Evolutionary conservation across 1,140 invertebrate species (phyloP).

Genomic region (Drosophila virilis): DNA sequence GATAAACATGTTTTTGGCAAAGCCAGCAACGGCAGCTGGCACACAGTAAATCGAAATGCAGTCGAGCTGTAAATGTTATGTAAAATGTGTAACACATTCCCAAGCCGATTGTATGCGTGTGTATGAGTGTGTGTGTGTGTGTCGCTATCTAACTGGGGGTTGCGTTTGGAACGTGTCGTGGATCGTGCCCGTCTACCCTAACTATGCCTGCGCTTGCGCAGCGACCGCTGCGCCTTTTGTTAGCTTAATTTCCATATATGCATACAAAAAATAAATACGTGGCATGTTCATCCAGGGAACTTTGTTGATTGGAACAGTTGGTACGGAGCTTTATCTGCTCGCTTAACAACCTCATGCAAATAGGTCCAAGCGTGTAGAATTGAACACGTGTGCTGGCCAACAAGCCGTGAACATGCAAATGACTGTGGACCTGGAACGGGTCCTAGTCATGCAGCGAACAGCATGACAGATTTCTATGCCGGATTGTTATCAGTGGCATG

Average conservation of each 20-base stretch:
- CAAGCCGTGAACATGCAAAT: conserved; percentile 71
- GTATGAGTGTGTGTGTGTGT: conserved; percentile 25
- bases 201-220: conserved; percentile 60
- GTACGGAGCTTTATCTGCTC: conserved; percentile 59
- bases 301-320: conserved; percentile 38
- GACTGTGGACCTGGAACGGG: conserved; percentile 17
- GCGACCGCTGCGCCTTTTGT: conserved; percentile 34
- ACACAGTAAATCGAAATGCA: conserved; percentile 19
- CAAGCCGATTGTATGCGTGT: conserved; percentile 8
- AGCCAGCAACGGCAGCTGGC: conserved; percentile 52
- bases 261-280: conserved; percentile 49
- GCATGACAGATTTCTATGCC: conserved; percentile 60
- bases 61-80: conserved; percentile 46
- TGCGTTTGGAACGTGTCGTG: conserved; percentile 46
- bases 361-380: conserved; percentile 13
- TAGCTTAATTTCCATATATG: conserved; percentile 58
- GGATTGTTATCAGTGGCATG: conserved; percentile 32
- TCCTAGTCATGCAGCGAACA: conserved; percentile 7
- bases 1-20: conserved; percentile 78
- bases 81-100: conserved; percentile 52
- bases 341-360: conserved; percentile 48
- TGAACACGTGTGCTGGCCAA: conserved; percentile 65
- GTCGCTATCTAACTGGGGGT: conserved; percentile 49
- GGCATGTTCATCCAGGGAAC: conserved; percentile 8
- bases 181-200: conserved; percentile 42